Evolutionary conservation across 2,113 vertebrate species (phyloP).

Genomic region (Narcine bancroftii): DNA sequence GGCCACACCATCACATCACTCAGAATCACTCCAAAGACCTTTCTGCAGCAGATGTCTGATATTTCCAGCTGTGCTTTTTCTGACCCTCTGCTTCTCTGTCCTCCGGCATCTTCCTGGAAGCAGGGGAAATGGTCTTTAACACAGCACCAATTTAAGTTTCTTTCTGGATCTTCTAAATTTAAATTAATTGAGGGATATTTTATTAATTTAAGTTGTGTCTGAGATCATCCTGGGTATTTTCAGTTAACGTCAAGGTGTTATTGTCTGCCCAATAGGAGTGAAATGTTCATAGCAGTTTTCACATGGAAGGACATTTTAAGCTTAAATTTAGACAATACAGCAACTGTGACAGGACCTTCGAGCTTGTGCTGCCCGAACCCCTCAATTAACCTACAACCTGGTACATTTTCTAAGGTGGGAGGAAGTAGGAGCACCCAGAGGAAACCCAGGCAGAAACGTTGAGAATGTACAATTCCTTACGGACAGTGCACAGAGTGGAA

Average conservation of each 20-base stretch:
- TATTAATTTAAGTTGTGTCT: background rate
- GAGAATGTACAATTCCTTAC: no score
- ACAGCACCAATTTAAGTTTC: background rate
- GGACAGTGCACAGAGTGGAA: no score
- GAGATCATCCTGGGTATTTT: background rate
- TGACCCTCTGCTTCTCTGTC: background rate
- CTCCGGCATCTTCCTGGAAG: background rate
- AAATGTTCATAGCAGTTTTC: no score
- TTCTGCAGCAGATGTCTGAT: constrained; percentile 9
- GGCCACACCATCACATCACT: background rate
- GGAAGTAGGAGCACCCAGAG: no score
- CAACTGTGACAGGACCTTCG: no score
- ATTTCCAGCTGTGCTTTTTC: background rate
- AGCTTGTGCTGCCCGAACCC: no score
- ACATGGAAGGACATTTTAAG: no score
- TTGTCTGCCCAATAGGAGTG: background rate
- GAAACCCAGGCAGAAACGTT: no score
- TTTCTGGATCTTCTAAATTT: background rate
- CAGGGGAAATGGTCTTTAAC: background rate
- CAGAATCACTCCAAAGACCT: background rate
- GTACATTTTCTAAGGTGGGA: no score
- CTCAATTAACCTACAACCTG: no score
- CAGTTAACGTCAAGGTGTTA: background rate
- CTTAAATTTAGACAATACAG: no score
- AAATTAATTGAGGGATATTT: background rate